Evolutionary conservation across 2,797 vertebrate genomes (phyloP), one percentile per base, ranked within the genome.

Genomic region (Karalla daura): DNA sequence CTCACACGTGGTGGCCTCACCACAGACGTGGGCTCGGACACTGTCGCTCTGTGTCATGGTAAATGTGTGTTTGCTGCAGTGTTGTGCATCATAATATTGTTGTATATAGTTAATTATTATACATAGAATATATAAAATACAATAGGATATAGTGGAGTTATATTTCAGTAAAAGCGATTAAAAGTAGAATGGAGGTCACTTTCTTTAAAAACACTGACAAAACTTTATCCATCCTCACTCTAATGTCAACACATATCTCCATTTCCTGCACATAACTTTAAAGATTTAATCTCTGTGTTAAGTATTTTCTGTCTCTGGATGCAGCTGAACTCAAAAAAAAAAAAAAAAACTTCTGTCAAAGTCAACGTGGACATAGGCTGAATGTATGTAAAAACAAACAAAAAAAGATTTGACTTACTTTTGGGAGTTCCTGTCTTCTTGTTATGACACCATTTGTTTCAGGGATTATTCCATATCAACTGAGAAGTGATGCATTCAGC

Each of bases 401-500:
- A 39, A 69, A 20, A 67, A 25, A 15, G 27, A 51, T 68, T 61
- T 54, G 41, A 88, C 88, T 90, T 91, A 90, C 90, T 73, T 83
- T 67, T 41, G 23, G 11, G 72, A 70, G 44, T 56, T 85, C 53
- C 27, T 74, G 43, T 76, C 41, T 70, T 23, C 32, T 74, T 80
- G 37, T 78, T 66, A 58, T 17, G 68, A 85, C 80, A 74, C 58
- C 74, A 83, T 87, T 63, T 81, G 81, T 86, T 74, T 75, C 15
- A 6, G 45, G 46, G 55, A 83, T 76, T 90, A 89, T 80, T 89
- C 88, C 88, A 84, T 78, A 83, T 83, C 76, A 64, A 65, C 76
- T 65, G 55, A 18, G 61, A 55, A 68, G 25, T 74, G 63, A 77
- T 81, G 78, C 67, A 56, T 80, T 68, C 71, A 71, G 55, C 27